A percentile compares a stretch with the other conserved stretches of the same genome.
phyloP scores from a whole-genome alignment of 35 echinoderm and acorn worm species.

The Chiridota heheva region DNA sequence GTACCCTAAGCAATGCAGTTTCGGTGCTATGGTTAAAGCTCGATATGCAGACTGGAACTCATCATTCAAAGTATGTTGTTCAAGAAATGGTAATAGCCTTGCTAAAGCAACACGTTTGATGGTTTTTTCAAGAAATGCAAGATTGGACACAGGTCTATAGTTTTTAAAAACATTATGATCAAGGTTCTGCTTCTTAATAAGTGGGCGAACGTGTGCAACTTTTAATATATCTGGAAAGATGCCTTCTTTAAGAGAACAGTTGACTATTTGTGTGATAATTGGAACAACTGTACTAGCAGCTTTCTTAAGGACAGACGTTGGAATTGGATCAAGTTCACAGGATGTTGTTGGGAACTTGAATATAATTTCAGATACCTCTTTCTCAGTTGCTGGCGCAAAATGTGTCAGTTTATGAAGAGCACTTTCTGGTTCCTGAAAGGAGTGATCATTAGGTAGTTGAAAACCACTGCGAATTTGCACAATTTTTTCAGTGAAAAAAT shows the following conservation, averaged over 20 bases:
- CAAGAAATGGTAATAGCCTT: conserved; percentile 32
- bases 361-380: conserved; percentile 28
- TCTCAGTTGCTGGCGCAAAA: conserved; percentile 40
- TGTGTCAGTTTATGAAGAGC: too few species aligned
- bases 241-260: conserved; percentile 54
- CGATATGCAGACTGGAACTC: too few species aligned
- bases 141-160: conserved; percentile 55
- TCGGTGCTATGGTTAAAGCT: too few species aligned
- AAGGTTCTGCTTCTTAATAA: conserved; percentile 38
- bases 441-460: too few species aligned
- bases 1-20: too few species aligned
- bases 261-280: conserved; percentile 45
- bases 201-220: conserved; percentile 38
- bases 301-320: conserved; percentile 46
- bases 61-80: too few species aligned
- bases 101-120: conserved; percentile 35
- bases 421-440: too few species aligned
- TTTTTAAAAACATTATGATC: conserved; percentile 51
- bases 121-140: conserved; percentile 42
- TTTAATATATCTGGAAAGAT: conserved; percentile 40
- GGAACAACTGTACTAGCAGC: conserved; percentile 53
- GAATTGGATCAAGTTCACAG: conserved; percentile 36
- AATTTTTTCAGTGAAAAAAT: too few species aligned
- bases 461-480: too few species aligned
- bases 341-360: conserved; percentile 38